Conservation (phyloP, 2,113 vertebrate genomes). For the Sceloporus tristichus region DNA sequence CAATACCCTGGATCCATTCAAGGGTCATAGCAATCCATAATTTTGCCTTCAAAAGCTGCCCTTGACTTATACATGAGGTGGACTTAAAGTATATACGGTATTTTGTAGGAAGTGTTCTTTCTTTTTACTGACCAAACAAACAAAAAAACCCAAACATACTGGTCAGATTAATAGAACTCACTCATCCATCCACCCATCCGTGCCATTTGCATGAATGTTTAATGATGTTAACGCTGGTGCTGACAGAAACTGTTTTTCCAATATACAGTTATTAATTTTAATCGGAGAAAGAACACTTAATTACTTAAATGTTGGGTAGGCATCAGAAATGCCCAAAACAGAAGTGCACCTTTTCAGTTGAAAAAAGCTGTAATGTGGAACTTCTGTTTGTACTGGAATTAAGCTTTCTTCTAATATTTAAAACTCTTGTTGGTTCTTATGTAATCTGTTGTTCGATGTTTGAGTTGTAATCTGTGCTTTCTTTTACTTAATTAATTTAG, state of each 20-base stretch:
- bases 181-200: not conserved
- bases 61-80: too few relatives aligned
- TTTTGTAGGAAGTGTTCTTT: not conserved
- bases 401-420: conserved; percentile 10
- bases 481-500: conserved; percentile 2
- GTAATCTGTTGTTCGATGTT: not conserved
- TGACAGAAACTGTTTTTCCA: not conserved
- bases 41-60: too few relatives aligned
- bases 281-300: not conserved
- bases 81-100: too few relatives aligned
- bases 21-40: too few relatives aligned
- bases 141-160: not conserved
- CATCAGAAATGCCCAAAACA: not conserved
- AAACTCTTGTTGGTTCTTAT: not conserved
- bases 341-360: conserved; percentile 9
- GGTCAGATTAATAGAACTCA: not conserved
- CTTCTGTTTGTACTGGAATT: not conserved
- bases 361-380: conserved; percentile 9
- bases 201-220: not conserved
- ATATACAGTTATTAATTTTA: not conserved
- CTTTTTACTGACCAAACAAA: not conserved
- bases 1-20: too few relatives aligned
- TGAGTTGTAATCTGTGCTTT: not conserved
- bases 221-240: not conserved
- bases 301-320: conserved; percentile 4